These are phyloP conservation scores for Forficula auricularia DNA, from an alignment of 1,140 invertebrate species.

Conservation along the genomic window DNA sequence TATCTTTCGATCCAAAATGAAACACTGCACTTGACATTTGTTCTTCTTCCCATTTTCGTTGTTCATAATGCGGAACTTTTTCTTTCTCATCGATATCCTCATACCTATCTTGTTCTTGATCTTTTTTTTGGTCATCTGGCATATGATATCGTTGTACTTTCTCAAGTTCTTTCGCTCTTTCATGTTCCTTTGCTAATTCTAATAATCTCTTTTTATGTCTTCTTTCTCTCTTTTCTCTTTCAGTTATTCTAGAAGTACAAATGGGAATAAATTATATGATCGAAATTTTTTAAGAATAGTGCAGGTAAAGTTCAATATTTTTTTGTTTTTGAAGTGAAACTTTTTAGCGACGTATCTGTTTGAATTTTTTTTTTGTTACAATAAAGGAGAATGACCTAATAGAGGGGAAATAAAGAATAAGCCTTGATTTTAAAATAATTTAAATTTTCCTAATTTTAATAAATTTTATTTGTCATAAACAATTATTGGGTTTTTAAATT, in stretches of 20 bases:
- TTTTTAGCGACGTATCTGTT: too few species aligned
- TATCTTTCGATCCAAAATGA: slow-evolving; percentile 84
- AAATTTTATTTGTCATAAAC: too few species aligned
- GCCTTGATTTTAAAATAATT: too few species aligned
- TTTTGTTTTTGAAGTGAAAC: too few species aligned
- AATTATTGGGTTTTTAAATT: too few species aligned
- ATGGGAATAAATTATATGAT: too few species aligned
- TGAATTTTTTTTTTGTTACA: too few species aligned
- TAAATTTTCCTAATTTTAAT: too few species aligned
- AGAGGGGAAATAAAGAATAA: too few species aligned
- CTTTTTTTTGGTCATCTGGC: slow-evolving; percentile 58
- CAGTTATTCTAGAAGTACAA: slow-evolving; percentile 49
- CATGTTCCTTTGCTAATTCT: slow-evolving; percentile 85
- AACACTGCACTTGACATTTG: slow-evolving; percentile 85
- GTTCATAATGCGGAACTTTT: slow-evolving; percentile 76
- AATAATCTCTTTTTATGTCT: slow-evolving; percentile 85
- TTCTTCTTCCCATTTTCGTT: slow-evolving; percentile 96
- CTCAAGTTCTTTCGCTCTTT: slow-evolving; percentile 78
- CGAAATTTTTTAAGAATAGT: not conserved
- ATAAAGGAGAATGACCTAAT: too few species aligned
- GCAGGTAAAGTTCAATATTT: not conserved
- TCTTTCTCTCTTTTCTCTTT: slow-evolving; percentile 63
- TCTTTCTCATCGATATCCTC: slow-evolving; percentile 77
- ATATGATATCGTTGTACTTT: slow-evolving; percentile 85
- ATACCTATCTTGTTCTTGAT: slow-evolving; percentile 42